Conservation (phyloP, 2,797 vertebrate genomes). For the Chiloscyllium punctatum region DNA sequence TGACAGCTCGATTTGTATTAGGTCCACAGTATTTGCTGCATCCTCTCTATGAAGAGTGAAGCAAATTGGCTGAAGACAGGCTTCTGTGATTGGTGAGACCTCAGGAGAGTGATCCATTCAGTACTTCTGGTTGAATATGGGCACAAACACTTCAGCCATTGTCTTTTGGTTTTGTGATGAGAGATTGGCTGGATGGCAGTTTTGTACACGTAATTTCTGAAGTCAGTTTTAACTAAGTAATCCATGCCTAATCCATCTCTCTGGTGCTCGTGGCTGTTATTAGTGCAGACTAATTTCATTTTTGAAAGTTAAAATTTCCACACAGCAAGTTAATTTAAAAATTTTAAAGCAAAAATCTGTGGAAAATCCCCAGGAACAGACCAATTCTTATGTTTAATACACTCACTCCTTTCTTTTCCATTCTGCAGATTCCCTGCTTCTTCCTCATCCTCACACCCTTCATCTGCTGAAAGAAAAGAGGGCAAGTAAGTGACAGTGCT, state of each 20-base stretch:
- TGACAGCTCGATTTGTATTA: too few relatives aligned
- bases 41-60: too few relatives aligned
- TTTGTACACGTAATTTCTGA: background rate
- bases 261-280: background rate
- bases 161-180: background rate
- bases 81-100: too few relatives aligned
- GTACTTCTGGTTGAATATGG: background rate
- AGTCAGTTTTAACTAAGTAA: background rate
- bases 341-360: background rate
- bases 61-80: too few relatives aligned
- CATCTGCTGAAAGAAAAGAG: conserved; percentile 61
- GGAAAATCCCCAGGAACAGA: background rate
- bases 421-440: conserved; percentile 75
- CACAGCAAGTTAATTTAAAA: background rate
- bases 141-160: background rate
- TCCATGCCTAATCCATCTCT: background rate
- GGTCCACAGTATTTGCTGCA: too few relatives aligned
- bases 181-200: background rate
- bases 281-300: background rate
- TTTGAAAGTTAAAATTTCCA: background rate
- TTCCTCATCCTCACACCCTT: conserved; percentile 72
- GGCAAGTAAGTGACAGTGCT: background rate
- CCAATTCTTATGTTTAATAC: background rate
- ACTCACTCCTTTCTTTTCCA: conserved; percentile 79
- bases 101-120: too few relatives aligned